These are phyloP conservation scores for Ariopsis seemanni DNA, from an alignment of 2,113 vertebrate genomes.

Conservation along the genomic window DNA sequence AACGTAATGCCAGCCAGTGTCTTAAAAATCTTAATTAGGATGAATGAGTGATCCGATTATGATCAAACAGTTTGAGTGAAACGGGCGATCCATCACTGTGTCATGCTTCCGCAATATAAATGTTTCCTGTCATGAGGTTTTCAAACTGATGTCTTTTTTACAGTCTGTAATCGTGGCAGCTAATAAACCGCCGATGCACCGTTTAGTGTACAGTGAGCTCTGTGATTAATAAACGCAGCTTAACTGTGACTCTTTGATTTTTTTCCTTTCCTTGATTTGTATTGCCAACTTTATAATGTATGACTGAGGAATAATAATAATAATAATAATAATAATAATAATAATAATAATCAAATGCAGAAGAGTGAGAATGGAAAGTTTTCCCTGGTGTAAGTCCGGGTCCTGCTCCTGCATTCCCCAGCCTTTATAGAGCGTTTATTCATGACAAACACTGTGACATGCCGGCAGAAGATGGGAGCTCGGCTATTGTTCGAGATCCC, in stretches of 20 bases:
- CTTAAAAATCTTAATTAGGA: conserved; percentile 16
- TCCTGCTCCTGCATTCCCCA: conserved; percentile 57
- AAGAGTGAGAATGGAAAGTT: conserved; percentile 5
- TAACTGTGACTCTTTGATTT: background rate
- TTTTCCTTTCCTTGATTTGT: background rate
- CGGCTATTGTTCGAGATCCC: conserved; percentile 59
- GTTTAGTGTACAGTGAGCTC: background rate
- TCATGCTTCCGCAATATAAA: background rate
- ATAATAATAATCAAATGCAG: background rate
- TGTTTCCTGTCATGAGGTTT: conserved; percentile 10
- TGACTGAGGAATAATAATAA: background rate
- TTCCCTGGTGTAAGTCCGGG: background rate
- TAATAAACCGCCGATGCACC: background rate
- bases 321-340: no score
- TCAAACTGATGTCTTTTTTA: conserved; percentile 4
- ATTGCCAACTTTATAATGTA: background rate
- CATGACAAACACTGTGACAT: conserved; percentile 64
- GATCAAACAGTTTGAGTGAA: background rate
- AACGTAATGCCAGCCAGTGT: background rate
- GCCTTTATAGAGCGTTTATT: conserved; percentile 58
- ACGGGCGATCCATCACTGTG: background rate
- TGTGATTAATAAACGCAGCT: conserved; percentile 1
- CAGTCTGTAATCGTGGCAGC: background rate
- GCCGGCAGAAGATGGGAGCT: conserved; percentile 56
- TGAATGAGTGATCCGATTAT: background rate